Conservation (phyloP, 1,140 invertebrate species). For the Thaumetopoea pityocampa region DNA sequence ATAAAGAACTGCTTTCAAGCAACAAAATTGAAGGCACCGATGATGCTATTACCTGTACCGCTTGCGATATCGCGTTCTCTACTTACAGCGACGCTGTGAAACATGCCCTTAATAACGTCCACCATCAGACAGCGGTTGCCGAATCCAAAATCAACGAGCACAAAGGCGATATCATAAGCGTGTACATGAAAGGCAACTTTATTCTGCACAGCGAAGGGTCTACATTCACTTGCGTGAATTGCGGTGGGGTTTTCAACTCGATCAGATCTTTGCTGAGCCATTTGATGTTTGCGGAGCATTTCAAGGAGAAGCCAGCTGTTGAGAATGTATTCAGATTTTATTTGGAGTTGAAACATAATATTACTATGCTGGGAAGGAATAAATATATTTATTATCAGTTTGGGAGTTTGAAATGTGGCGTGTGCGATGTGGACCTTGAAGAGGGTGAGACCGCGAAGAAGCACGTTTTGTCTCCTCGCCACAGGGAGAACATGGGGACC, state of each 20-base stretch:
- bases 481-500: slow-evolving; percentile 66
- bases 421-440: slow-evolving; percentile 48
- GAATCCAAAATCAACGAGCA: slow-evolving; percentile 36
- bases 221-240: slow-evolving; percentile 46
- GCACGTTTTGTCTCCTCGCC: slow-evolving; percentile 51
- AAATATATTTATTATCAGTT: slow-evolving; percentile 63
- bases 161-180: slow-evolving; percentile 57
- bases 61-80: slow-evolving; percentile 38
- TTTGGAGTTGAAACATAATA: slow-evolving; percentile 64
- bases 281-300: slow-evolving; percentile 58
- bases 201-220: slow-evolving; percentile 53
- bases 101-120: slow-evolving; percentile 43
- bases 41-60: slow-evolving; percentile 36
- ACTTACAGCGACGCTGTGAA: slow-evolving; percentile 34
- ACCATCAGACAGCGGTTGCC: slow-evolving; percentile 45
- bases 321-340: slow-evolving; percentile 65
- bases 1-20: slow-evolving; percentile 33
- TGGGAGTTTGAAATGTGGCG: slow-evolving; percentile 55
- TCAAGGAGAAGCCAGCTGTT: slow-evolving; percentile 34
- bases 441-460: slow-evolving; percentile 60
- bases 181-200: slow-evolving; percentile 62
- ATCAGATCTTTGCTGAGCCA: slow-evolving; percentile 52
- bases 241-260: slow-evolving; percentile 49
- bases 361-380: slow-evolving; percentile 57
- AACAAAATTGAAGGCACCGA: slow-evolving; percentile 42